Evolutionary conservation across 2,113 vertebrate genomes (phyloP).

Genomic region (Promerops cafer): DNA sequence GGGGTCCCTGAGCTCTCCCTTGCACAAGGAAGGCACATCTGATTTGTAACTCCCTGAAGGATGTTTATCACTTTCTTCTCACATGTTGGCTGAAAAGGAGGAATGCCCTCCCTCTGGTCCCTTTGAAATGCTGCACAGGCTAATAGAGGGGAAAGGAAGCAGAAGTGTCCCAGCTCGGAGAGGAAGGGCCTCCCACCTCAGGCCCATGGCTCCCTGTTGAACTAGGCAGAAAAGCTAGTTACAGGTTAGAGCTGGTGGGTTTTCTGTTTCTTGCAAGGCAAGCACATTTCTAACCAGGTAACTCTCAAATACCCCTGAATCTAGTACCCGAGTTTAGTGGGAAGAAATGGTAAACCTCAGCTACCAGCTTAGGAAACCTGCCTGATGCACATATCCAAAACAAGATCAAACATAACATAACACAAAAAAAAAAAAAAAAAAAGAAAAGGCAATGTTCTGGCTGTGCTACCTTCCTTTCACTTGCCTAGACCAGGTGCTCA

Average conservation of each 20-base stretch:
- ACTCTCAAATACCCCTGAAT: not conserved
- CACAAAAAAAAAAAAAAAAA: not conserved
- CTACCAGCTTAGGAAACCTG: not conserved
- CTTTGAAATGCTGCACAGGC: not conserved
- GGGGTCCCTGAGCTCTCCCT: not conserved
- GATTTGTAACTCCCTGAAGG: not conserved
- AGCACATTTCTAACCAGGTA: not conserved
- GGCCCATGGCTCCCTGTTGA: not conserved
- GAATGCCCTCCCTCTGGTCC: not conserved
- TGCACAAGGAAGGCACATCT: not conserved
- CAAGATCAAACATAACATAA: not conserved
- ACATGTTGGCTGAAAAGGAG: not conserved
- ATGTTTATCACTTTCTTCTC: not conserved
- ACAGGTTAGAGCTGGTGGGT: not conserved
- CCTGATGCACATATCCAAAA: not conserved
- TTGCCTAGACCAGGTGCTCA: not conserved
- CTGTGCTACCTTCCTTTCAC: not conserved
- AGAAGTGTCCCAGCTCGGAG: not conserved
- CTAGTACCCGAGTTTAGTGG: not conserved
- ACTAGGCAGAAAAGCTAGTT: not conserved
- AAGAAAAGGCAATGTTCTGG: fast-evolving
- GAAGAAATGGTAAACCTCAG: not conserved
- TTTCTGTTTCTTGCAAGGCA: not conserved
- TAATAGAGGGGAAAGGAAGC: not conserved
- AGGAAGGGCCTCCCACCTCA: not conserved